phyloP scores from a whole-genome alignment of 1,140 invertebrate species.

The Tetramorium alpestre region DNA sequence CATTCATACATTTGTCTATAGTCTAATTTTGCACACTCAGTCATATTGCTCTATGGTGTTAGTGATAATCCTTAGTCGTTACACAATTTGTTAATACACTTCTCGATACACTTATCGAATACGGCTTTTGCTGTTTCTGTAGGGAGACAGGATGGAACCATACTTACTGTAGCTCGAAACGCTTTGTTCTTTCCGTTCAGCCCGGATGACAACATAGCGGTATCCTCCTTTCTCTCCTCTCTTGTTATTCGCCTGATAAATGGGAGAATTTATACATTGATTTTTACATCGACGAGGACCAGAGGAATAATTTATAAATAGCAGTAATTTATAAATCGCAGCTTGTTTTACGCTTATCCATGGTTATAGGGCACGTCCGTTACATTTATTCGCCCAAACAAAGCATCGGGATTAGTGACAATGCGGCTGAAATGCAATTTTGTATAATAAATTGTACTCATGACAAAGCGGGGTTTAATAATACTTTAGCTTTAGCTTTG shows the following conservation, averaged over 20 bases:
- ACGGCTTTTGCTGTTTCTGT: conserved; percentile 3
- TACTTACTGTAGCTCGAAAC: conserved; percentile 48
- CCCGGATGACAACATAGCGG: not conserved
- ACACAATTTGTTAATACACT: conserved; percentile 51
- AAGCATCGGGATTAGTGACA: conserved; percentile 32
- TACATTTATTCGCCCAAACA: conserved; percentile 12
- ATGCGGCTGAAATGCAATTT: conserved; percentile 39
- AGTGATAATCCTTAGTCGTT: conserved; percentile 53
- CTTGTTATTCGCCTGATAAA: conserved; percentile 28
- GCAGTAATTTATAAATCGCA: conserved; percentile 14
- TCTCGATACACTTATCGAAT: conserved; percentile 25
- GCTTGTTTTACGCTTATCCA: conserved; percentile 31
- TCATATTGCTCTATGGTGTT: conserved; percentile 54
- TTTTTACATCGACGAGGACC: conserved; percentile 32
- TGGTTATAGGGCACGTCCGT: conserved; percentile 2
- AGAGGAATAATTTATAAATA: conserved; percentile 16
- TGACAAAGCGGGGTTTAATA: conserved; percentile 25
- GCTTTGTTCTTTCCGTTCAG: conserved; percentile 19
- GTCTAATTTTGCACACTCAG: conserved; percentile 61
- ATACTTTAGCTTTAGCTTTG: conserved; percentile 48
- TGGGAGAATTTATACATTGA: conserved; percentile 12
- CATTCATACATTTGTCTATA: conserved; percentile 49
- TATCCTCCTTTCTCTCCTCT: not conserved
- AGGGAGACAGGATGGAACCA: conserved; percentile 17
- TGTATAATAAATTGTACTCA: conserved; percentile 21